Evolutionary conservation across 23 tunicate species (phyloP), one percentile per base, ranked within the genome.

Genomic region (Ascidia mentula): DNA sequence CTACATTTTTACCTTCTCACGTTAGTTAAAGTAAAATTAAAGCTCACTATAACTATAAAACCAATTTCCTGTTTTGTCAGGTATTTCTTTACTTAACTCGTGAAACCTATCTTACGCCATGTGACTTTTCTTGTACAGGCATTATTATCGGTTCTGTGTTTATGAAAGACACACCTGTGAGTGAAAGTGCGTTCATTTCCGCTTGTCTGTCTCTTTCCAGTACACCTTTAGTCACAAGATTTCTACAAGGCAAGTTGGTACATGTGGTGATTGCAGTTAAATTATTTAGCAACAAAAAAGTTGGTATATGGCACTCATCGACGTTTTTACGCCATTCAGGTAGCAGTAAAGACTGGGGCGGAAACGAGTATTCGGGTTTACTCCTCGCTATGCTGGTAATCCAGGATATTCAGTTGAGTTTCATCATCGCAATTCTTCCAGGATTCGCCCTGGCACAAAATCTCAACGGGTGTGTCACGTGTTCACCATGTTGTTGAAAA

Each of bases 221-320:
- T 80, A 94, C 98, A 0, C 98, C 98, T 3, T 76, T 94, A 36
- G 98, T 94, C 13, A 92, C 86, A 6, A 94, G 88, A 80, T 94
- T 94, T 76, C 73, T 94, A 40, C 89, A 89, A 74, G 72, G 95
- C 69, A 80, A 72, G 72, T 40, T n/a, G n/a, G n/a, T n/a, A n/a
- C n/a, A n/a, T n/a, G n/a, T n/a, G n/a, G n/a, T n/a, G n/a, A n/a
- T n/a, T n/a, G n/a, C n/a, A n/a, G n/a, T n/a, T n/a, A n/a, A n/a
- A n/a, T n/a, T n/a, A n/a, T n/a, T n/a, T n/a, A n/a, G n/a, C n/a
- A n/a, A n/a, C n/a, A n/a, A n/a, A n/a, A n/a, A n/a, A n/a, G n/a
- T n/a, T n/a, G n/a, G n/a, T n/a, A n/a, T n/a, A n/a, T n/a, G n/a
- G n/a, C n/a, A n/a, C n/a, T n/a, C n/a, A n/a, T n/a, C n/a, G n/a